Evolutionary conservation across 1,140 invertebrate species (phyloP).

Genomic region (Ceratitis capitata): DNA sequence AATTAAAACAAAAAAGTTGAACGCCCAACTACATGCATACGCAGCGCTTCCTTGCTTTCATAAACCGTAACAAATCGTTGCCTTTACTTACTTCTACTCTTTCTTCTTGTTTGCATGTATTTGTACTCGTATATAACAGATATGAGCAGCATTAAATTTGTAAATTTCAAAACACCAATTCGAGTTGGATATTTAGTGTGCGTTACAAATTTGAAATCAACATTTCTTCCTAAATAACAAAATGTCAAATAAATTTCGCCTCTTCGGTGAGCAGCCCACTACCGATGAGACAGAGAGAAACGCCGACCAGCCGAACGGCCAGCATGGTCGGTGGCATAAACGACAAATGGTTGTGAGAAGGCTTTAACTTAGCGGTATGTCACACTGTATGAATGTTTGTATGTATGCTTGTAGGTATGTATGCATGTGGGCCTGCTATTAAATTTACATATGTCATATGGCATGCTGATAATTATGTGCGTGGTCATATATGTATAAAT

Average conservation of each 20-base stretch:
- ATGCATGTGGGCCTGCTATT: neutral
- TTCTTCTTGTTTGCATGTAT: neutral
- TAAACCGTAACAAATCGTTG: neutral
- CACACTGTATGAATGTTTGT: too few species aligned
- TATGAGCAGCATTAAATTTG: slow-evolving; percentile 27
- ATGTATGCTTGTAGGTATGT: too few species aligned
- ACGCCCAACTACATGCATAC: too few species aligned
- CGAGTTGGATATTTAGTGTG: slow-evolving; percentile 28
- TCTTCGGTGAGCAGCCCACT: neutral
- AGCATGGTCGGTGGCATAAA: neutral
- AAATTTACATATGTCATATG: neutral
- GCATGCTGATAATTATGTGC: neutral
- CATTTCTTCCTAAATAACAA: slow-evolving; percentile 37
- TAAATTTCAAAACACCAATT: slow-evolving; percentile 33
- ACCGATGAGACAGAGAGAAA: too few species aligned
- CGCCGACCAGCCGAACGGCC: too few species aligned
- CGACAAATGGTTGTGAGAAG: slow-evolving; percentile 11
- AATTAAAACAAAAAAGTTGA: too few species aligned
- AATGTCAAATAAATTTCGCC: slow-evolving; percentile 35
- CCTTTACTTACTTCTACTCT: neutral
- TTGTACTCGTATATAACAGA: neutral
- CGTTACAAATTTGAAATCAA: slow-evolving; percentile 28
- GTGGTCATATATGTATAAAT: neutral
- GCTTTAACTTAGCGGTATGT: neutral
- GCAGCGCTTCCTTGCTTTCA: neutral